Percentiles rank a stretch among this genome's conserved stretches.
Conservation (phyloP, 1,140 invertebrate genomes). For the Hycleus cichorii region DNA sequence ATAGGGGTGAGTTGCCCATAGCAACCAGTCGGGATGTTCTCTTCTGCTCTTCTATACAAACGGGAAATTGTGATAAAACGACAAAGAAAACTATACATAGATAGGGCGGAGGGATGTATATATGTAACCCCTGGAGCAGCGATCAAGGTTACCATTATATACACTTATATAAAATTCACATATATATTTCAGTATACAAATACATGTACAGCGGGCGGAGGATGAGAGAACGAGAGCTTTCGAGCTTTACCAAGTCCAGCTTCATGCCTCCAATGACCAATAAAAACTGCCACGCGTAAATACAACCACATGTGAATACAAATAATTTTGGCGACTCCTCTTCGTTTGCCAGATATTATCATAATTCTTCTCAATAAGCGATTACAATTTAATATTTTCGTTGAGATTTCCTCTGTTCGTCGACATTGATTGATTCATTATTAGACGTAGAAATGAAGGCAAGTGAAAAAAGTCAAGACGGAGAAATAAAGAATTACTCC, state of each 20-base stretch:
- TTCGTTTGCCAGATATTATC: neutral
- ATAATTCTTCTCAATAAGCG: neutral
- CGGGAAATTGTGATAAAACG: too few species aligned
- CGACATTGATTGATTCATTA: too few species aligned
- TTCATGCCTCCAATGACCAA: constrained; percentile 17
- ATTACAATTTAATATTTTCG: too few species aligned
- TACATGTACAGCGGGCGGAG: neutral
- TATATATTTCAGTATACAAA: neutral
- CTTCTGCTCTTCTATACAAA: too few species aligned
- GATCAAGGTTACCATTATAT: constrained; percentile 20
- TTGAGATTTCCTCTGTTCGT: too few species aligned
- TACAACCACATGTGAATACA: constrained; percentile 13
- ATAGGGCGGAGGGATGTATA: neutral
- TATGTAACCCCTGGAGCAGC: constrained; percentile 12
- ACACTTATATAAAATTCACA: neutral
- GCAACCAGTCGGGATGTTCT: constrained; percentile 12
- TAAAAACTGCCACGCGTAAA: constrained; percentile 13
- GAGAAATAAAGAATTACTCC: too few species aligned
- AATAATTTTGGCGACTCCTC: constrained; percentile 3
- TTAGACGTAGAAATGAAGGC: too few species aligned
- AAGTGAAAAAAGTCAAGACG: too few species aligned
- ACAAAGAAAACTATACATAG: too few species aligned
- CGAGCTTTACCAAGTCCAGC: constrained; percentile 5
- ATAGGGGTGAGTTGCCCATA: constrained; percentile 19
- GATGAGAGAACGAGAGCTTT: neutral